Evolutionary conservation across 2,113 vertebrate species (phyloP).

Genomic region (Brienomyrus brachyistius): DNA sequence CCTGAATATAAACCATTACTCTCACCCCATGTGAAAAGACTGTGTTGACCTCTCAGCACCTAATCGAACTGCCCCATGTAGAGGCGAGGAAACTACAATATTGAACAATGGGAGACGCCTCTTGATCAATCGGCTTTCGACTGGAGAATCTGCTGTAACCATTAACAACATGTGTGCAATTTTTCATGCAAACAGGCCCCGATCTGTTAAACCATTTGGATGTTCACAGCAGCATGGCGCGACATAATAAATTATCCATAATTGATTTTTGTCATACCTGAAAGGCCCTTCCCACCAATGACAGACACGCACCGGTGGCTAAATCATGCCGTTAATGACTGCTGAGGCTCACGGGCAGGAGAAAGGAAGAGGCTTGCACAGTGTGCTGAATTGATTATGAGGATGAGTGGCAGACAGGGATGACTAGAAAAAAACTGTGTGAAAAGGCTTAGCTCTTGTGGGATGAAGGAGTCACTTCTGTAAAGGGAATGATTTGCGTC

Average conservation of each 20-base stretch:
- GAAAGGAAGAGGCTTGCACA: background rate
- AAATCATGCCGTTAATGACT: slow-evolving; percentile 9
- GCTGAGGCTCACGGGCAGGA: background rate
- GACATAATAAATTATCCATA: slow-evolving; percentile 11
- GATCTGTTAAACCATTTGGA: background rate
- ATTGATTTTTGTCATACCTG: slow-evolving; percentile 14
- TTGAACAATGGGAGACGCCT: background rate
- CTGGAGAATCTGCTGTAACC: background rate
- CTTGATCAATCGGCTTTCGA: background rate
- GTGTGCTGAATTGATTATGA: slow-evolving; percentile 7
- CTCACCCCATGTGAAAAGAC: background rate
- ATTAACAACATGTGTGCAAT: background rate
- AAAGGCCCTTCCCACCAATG: background rate
- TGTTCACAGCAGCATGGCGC: background rate
- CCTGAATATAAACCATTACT: background rate
- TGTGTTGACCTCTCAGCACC: background rate
- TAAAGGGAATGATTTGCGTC: background rate
- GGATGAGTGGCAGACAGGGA: slow-evolving; percentile 21
- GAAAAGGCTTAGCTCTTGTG: background rate
- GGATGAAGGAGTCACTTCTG: background rate
- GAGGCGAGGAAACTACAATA: background rate
- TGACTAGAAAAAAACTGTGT: slow-evolving; percentile 31
- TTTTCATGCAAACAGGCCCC: background rate
- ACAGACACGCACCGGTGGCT: background rate
- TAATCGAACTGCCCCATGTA: background rate